Evolutionary conservation across 2,888 invertebrate species (phyloP).

Genomic region (Ischnura elegans): DNA sequence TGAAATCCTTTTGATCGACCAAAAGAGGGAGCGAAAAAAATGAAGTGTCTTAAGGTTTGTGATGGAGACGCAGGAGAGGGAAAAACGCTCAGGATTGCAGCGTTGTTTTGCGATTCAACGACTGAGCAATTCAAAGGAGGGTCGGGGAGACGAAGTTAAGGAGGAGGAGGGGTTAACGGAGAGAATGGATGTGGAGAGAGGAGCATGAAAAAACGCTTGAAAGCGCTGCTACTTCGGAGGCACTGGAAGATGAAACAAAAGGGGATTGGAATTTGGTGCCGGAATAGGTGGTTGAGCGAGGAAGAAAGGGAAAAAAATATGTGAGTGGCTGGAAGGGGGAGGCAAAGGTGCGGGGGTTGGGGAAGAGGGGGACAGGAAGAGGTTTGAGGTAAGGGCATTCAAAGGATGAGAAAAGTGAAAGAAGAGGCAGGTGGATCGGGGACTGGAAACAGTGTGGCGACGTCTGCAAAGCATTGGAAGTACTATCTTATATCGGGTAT

Average conservation of each 20-base stretch:
- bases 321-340: neutral
- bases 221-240: slow-evolving; percentile 32
- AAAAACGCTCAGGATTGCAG: neutral
- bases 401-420: neutral
- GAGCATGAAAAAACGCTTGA: neutral
- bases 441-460: no score
- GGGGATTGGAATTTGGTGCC: neutral
- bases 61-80: no score
- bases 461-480: no score
- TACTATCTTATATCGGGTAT: no score
- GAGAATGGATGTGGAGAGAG: neutral
- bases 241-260: neutral
- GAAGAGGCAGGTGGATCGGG: neutral
- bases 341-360: neutral
- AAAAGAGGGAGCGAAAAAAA: neutral
- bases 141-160: neutral
- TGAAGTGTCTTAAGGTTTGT: neutral
- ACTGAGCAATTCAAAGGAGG: neutral
- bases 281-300: neutral
- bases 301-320: neutral
- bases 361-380: neutral
- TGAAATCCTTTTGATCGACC: neutral
- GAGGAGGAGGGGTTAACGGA: no score
- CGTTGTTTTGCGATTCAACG: neutral
- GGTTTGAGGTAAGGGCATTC: neutral